These are phyloP conservation scores for Pyrgus malvae DNA, from an alignment of 2,888 invertebrate species.

Conservation along the genomic window DNA sequence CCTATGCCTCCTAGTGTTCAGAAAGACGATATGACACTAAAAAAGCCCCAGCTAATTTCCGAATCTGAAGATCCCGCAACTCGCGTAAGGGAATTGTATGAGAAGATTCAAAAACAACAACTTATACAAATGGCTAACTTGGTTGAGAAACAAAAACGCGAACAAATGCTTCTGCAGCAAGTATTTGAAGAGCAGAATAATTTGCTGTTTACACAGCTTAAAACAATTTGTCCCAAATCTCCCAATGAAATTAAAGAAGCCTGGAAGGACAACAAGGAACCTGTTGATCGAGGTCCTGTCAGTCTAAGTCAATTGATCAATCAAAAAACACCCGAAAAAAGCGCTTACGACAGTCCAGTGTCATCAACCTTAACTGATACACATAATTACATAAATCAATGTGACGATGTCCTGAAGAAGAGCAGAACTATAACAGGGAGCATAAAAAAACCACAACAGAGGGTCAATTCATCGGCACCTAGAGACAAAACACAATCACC, in stretches of 20 bases:
- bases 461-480: slow-evolving; percentile 15
- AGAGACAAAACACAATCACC: slow-evolving; percentile 36
- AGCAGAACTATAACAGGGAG: slow-evolving; percentile 61
- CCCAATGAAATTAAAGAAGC: slow-evolving; percentile 61
- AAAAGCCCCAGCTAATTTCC: slow-evolving; percentile 37
- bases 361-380: slow-evolving; percentile 58
- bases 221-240: slow-evolving; percentile 66
- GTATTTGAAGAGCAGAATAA: slow-evolving; percentile 85
- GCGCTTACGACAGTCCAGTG: slow-evolving; percentile 44
- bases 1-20: slow-evolving; percentile 15
- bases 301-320: slow-evolving; percentile 71
- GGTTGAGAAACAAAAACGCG: slow-evolving; percentile 83
- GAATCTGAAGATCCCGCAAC: slow-evolving; percentile 62
- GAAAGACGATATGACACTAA: slow-evolving; percentile 24
- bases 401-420: slow-evolving; percentile 60
- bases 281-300: slow-evolving; percentile 57
- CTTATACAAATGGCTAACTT: slow-evolving; percentile 83
- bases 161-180: slow-evolving; percentile 83
- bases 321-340: slow-evolving; percentile 47
- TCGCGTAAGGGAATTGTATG: slow-evolving; percentile 66
- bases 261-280: slow-evolving; percentile 54
- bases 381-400: slow-evolving; percentile 58
- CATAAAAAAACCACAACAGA: slow-evolving; percentile 50
- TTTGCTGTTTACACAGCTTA: slow-evolving; percentile 76
- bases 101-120: slow-evolving; percentile 84